phyloP scores from a whole-genome alignment of 2,888 invertebrate species.

The Plemyria rubiginata region DNA sequence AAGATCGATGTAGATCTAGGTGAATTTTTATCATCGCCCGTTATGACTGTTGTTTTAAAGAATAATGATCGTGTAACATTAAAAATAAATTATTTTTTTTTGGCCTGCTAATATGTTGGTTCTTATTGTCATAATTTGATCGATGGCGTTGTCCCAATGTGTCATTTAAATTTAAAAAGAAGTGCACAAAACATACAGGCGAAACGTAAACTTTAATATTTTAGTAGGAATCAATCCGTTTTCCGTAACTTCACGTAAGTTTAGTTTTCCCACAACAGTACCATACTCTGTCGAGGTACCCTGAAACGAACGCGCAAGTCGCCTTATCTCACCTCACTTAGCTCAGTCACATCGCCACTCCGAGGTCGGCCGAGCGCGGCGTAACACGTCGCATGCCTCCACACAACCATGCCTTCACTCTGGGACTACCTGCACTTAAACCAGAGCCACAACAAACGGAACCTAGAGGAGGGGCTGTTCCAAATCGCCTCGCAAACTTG shows the following conservation, averaged over 20 bases:
- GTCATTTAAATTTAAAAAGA: not conserved
- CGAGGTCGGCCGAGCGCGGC: conserved; percentile 46
- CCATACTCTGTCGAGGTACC: conserved; percentile 43
- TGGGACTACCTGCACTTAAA: conserved; percentile 86
- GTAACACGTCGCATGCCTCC: conserved; percentile 38
- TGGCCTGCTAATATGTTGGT: too few species aligned
- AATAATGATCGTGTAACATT: too few species aligned
- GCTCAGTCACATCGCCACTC: conserved; percentile 43
- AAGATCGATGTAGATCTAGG: too few species aligned
- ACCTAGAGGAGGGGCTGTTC: conserved; percentile 90
- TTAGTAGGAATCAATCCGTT: not conserved
- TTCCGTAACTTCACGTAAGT: conserved; percentile 27
- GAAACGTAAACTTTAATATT: too few species aligned
- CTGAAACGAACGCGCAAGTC: conserved; percentile 73
- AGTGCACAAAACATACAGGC: not conserved
- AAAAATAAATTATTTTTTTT: too few species aligned
- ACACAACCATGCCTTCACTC: conserved; percentile 84
- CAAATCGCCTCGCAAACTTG: conserved; percentile 92
- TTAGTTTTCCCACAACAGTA: conserved; percentile 38
- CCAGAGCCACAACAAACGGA: conserved; percentile 83
- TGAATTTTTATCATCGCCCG: too few species aligned
- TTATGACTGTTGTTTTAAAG: too few species aligned
- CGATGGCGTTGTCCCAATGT: too few species aligned
- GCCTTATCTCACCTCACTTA: conserved; percentile 16
- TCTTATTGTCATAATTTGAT: too few species aligned